Evolutionary conservation across 2,113 vertebrate species (phyloP).

Genomic region (Raja brachyura): DNA sequence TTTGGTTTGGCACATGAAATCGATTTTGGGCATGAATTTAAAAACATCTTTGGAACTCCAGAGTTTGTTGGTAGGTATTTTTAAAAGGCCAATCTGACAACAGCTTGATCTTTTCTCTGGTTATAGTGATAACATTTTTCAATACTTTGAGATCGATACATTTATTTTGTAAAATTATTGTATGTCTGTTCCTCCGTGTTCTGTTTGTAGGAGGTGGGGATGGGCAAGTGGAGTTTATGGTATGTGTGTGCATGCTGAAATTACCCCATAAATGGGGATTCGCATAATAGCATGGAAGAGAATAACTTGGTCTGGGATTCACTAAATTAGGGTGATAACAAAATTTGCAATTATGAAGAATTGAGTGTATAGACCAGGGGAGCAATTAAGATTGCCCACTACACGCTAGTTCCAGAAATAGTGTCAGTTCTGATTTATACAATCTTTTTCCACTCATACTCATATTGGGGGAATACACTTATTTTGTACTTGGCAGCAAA

Average conservation of each 20-base stretch:
- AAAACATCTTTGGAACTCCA: constrained; percentile 95
- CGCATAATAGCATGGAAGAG: too few relatives aligned
- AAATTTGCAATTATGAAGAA: not conserved
- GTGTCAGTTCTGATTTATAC: not conserved
- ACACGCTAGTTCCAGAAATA: too few relatives aligned
- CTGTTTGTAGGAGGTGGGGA: too few relatives aligned
- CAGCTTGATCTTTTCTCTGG: not conserved
- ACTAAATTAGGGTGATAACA: not conserved
- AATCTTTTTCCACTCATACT: not conserved
- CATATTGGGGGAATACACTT: not conserved
- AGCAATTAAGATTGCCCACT: too few relatives aligned
- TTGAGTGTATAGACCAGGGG: too few relatives aligned
- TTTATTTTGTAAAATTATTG: constrained; percentile 27
- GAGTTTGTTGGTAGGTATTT: constrained; percentile 89
- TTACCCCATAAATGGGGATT: not conserved
- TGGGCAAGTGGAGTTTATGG: not conserved
- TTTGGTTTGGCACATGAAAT: constrained; percentile 97
- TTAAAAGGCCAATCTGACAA: not conserved
- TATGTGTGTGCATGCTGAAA: not conserved
- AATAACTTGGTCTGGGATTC: too few relatives aligned
- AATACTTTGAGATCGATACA: constrained; percentile 2
- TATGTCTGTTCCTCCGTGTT: not conserved
- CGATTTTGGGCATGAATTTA: constrained; percentile 94
- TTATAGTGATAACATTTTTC: not conserved
- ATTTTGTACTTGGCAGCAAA: not conserved